Evolutionary conservation across 2,113 vertebrate genomes (phyloP).

Genomic region (Oxyura jamaicensis): DNA sequence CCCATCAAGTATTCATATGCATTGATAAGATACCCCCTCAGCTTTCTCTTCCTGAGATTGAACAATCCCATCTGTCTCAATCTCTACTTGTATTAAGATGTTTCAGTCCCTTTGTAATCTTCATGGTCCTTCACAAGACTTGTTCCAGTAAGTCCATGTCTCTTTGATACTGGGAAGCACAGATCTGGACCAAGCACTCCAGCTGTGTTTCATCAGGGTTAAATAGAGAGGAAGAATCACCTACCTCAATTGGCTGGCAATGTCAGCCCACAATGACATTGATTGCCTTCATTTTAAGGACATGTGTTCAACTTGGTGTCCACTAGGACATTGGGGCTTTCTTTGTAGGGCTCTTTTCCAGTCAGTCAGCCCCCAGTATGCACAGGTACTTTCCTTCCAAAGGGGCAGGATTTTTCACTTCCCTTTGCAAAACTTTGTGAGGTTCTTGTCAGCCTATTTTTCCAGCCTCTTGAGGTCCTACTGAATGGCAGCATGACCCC

Average conservation of each 20-base stretch:
- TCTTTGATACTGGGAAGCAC: background rate
- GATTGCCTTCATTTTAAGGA: background rate
- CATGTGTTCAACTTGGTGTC: background rate
- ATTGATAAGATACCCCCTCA: background rate
- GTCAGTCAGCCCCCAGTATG: background rate
- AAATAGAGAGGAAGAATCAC: background rate
- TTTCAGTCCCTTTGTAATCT: background rate
- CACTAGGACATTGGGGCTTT: background rate
- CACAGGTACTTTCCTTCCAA: accelerated
- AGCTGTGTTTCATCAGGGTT: too few relatives aligned
- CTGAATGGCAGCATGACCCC: background rate
- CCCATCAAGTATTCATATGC: background rate
- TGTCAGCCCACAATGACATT: too few relatives aligned
- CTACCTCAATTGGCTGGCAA: background rate
- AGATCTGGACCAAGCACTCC: background rate
- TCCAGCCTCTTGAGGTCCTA: background rate
- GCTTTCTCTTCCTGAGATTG: background rate
- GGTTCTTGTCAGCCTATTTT: background rate
- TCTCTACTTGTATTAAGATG: background rate
- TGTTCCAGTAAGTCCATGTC: background rate
- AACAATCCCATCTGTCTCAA: background rate
- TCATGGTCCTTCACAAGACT: background rate
- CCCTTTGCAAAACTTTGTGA: background rate
- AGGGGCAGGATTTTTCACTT: background rate
- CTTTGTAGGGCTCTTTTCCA: background rate